phyloP scores from a whole-genome alignment of 2,113 vertebrate genomes.

The Stegostoma tigrinum region DNA sequence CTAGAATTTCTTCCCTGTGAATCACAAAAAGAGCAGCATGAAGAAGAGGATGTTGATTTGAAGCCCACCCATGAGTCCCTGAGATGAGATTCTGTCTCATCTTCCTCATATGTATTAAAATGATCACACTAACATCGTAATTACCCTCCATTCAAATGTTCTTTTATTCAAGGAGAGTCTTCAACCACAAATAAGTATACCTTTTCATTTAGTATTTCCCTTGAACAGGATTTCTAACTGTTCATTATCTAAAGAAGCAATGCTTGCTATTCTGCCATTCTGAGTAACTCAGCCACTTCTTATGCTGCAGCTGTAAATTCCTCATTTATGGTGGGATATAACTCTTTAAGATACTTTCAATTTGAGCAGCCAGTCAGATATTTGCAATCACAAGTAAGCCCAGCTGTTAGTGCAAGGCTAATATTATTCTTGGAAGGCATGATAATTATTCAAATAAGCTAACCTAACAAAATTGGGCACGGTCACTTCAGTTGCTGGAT shows the following conservation, averaged over 20 bases:
- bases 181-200: neutral
- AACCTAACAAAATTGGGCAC: neutral
- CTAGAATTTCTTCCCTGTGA: neutral
- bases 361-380: neutral
- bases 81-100: neutral
- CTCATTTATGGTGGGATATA: neutral
- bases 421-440: neutral
- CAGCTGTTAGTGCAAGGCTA: neutral
- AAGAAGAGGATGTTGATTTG: neutral
- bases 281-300: neutral
- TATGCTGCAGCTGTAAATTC: neutral
- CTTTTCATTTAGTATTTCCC: neutral
- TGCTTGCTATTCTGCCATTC: neutral
- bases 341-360: neutral
- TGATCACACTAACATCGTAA: neutral
- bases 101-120: neutral
- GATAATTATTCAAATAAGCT: constrained; percentile 5
- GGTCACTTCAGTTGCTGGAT: neutral
- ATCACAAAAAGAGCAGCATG: neutral
- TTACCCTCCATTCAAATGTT: neutral
- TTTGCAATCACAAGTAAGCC: neutral
- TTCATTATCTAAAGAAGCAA: neutral
- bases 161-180: neutral
- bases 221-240: neutral
- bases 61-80: neutral